Percentiles rank a stretch among this genome's conserved stretches.
Conservation (phyloP, 2,888 invertebrate genomes). For the Oligia latruncula region DNA sequence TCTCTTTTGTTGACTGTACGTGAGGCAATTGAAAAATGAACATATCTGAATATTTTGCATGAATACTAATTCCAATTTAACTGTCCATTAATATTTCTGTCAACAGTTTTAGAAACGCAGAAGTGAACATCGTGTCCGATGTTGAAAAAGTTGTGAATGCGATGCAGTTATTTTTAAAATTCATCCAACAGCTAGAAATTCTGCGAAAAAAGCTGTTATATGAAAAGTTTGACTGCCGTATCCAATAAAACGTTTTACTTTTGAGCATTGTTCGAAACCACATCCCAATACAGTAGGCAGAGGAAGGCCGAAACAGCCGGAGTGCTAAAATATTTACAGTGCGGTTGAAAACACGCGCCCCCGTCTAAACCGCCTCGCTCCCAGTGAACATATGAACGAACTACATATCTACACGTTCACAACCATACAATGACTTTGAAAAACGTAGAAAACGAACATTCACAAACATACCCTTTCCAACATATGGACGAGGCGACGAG, state of each 20-base stretch:
- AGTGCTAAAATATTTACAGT: conserved; percentile 85
- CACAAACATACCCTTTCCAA: conserved; percentile 39
- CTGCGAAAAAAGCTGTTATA: conserved; percentile 10
- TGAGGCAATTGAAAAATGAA: conserved; percentile 36
- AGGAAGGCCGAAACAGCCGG: conserved; percentile 73
- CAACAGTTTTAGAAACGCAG: conserved; percentile 11
- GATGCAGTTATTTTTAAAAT: conserved; percentile 31
- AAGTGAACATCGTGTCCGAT: conserved; percentile 3
- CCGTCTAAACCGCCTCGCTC: conserved; percentile 68
- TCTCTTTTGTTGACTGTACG: no score
- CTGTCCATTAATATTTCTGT: conserved; percentile 35
- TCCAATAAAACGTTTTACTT: conserved; percentile 59
- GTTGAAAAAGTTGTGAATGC: conserved; percentile 1
- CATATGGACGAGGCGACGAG: conserved; percentile 27
- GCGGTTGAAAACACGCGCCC: conserved; percentile 79
- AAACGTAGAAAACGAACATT: conserved; percentile 60
- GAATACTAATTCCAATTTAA: conserved; percentile 31
- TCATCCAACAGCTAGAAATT: background rate
- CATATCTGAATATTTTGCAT: conserved; percentile 31
- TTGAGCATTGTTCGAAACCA: conserved; percentile 67
- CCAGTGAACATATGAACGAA: conserved; percentile 68
- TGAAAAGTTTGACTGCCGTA: conserved; percentile 45
- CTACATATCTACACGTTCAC: conserved; percentile 56
- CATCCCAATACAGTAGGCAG: conserved; percentile 73
- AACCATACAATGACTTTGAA: conserved; percentile 61